These are phyloP conservation scores for Alfaro cultratus DNA, from an alignment of 2,797 vertebrate species.

Conservation along the genomic window DNA sequence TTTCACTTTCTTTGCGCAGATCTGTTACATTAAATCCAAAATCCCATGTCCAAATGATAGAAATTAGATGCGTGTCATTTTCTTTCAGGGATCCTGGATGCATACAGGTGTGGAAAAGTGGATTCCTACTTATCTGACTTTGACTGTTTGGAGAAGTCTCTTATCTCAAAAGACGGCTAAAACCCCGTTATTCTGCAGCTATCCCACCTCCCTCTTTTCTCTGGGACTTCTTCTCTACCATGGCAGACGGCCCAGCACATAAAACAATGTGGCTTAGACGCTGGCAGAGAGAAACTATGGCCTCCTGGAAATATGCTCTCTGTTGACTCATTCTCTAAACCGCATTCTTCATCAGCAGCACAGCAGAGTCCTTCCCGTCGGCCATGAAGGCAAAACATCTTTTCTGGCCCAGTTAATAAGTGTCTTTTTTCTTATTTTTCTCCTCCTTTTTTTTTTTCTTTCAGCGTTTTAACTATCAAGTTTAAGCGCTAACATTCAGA, in stretches of 20 bases:
- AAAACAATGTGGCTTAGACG: constrained; percentile 63
- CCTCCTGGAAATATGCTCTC: constrained; percentile 79
- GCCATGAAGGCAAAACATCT: constrained; percentile 60
- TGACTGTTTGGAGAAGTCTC: constrained; percentile 36
- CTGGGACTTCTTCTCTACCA: constrained; percentile 27
- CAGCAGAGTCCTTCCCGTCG: constrained; percentile 63
- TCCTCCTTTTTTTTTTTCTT: constrained; percentile 22
- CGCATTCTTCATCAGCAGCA: constrained; percentile 77
- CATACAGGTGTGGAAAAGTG: constrained; percentile 21
- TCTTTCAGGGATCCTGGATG: constrained; percentile 5
- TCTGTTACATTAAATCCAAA: background rate
- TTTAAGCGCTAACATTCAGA: constrained; percentile 45
- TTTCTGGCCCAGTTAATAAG: constrained; percentile 50
- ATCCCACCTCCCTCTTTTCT: constrained; percentile 30
- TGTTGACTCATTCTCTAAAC: constrained; percentile 81
- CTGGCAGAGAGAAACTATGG: constrained; percentile 59
- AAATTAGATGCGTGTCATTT: constrained; percentile 1
- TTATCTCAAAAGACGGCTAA: constrained; percentile 41
- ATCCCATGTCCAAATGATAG: background rate
- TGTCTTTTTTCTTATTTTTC: constrained; percentile 15
- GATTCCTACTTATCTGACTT: constrained; percentile 29
- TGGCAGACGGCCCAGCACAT: constrained; percentile 74
- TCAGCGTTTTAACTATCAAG: constrained; percentile 51
- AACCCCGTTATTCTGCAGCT: constrained; percentile 22
- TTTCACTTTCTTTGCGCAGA: background rate